A percentile compares a stretch with the other conserved stretches of the same genome.
These are phyloP conservation scores for Euwallacea similis DNA, from an alignment of 1,140 invertebrate species.

Conservation along the genomic window DNA sequence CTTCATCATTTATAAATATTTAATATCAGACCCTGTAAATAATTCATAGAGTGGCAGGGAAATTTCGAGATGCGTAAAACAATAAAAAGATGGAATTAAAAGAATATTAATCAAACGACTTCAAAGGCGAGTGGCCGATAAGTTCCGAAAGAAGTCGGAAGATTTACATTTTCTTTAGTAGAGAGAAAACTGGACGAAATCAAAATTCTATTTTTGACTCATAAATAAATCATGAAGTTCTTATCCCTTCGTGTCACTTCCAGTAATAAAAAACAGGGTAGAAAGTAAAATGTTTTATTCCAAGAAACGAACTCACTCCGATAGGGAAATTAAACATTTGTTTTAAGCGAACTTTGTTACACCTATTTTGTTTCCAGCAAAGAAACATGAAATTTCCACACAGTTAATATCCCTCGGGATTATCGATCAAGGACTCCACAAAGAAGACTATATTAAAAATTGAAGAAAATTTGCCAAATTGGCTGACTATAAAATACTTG, in stretches of 20 bases:
- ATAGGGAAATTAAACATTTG: too few relatives aligned
- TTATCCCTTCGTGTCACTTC: too few relatives aligned
- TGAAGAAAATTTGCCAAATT: not conserved
- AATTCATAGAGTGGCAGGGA: not conserved
- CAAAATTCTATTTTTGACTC: too few relatives aligned
- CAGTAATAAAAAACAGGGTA: too few relatives aligned
- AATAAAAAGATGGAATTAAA: not conserved
- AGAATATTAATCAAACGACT: not conserved
- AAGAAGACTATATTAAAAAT: not conserved
- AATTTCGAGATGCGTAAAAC: not conserved
- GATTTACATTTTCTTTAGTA: too few relatives aligned
- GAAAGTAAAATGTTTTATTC: too few relatives aligned
- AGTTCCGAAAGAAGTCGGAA: not conserved
- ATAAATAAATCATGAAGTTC: too few relatives aligned
- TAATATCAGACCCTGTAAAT: not conserved
- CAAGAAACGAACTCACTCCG: too few relatives aligned
- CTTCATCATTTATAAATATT: not conserved
- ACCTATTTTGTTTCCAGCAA: not conserved
- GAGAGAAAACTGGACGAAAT: too few relatives aligned
- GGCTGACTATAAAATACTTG: not conserved
- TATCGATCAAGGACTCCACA: not conserved
- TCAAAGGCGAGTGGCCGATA: not conserved
- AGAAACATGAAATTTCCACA: not conserved
- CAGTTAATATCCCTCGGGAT: not conserved
- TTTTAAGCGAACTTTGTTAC: too few relatives aligned